Evolutionary conservation across 2,113 vertebrate genomes (phyloP).

Genomic region (Pteruthius melanotis): DNA sequence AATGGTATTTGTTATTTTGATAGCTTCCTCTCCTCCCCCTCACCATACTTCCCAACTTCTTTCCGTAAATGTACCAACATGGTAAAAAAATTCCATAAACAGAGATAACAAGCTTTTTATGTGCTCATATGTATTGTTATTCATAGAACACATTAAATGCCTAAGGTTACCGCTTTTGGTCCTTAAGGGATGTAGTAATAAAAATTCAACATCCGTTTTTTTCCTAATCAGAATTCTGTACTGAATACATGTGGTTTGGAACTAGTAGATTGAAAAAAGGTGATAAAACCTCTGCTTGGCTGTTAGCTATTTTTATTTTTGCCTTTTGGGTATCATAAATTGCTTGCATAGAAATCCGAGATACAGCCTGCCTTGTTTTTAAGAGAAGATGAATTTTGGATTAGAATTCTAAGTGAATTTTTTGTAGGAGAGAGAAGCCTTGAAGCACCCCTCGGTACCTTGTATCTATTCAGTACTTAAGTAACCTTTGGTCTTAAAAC

Average conservation of each 20-base stretch:
- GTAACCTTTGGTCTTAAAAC: not conserved
- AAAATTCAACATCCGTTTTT: conserved; percentile 37
- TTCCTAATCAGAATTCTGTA: conserved; percentile 40
- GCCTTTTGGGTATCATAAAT: conserved; percentile 5
- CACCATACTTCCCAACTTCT: not conserved
- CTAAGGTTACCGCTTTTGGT: not conserved
- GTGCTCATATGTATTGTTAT: conserved; percentile 20
- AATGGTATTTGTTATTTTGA: conserved; percentile 7
- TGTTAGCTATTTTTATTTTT: not conserved
- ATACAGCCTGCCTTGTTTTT: not conserved
- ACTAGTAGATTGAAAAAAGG: conserved; percentile 25
- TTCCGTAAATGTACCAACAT: not conserved
- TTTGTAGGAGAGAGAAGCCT: not conserved
- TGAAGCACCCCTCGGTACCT: not conserved
- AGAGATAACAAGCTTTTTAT: conserved; percentile 49
- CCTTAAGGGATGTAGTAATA: conserved; percentile 35
- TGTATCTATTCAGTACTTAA: not conserved
- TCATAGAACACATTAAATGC: conserved; percentile 39
- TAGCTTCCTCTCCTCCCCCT: not conserved
- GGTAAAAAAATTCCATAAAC: conserved; percentile 24
- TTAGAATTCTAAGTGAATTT: not conserved
- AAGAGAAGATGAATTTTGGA: not conserved
- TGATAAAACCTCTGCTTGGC: not conserved
- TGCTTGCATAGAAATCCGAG: not conserved
- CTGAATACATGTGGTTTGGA: conserved; percentile 3